Percentiles rank a stretch among this genome's conserved stretches.
Conservation (phyloP, 2,797 vertebrate genomes). For the Chelon labrosus region DNA sequence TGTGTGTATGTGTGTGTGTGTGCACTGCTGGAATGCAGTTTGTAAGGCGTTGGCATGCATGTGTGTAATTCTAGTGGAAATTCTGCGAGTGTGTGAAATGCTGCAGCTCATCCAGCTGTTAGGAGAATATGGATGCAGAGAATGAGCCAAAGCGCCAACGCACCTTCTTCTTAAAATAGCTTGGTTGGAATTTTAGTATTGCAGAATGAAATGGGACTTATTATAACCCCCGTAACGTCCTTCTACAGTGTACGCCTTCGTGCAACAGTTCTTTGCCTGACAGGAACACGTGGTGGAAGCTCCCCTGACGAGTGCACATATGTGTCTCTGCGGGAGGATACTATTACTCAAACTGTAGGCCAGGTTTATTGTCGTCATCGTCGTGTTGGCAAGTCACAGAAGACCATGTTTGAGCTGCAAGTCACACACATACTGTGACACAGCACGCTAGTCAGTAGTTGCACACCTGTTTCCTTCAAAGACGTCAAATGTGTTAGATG, state of each 20-base stretch:
- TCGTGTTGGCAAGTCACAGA: conserved; percentile 5
- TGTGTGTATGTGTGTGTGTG: conserved; percentile 13
- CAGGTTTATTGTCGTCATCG: conserved; percentile 34
- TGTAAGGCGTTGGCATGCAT: conserved; percentile 18
- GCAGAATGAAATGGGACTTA: not conserved
- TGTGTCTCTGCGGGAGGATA: conserved; percentile 23
- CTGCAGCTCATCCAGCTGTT: conserved; percentile 52
- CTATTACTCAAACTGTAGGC: conserved; percentile 34
- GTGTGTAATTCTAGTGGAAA: conserved; percentile 45
- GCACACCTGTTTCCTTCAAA: conserved; percentile 2
- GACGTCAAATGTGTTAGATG: conserved; percentile 5
- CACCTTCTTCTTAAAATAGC: not conserved
- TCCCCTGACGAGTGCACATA: conserved; percentile 17
- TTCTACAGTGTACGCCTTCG: too few relatives aligned
- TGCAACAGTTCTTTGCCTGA: not conserved
- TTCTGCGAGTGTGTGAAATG: conserved; percentile 57
- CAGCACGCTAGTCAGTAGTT: conserved; percentile 5
- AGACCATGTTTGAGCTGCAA: not conserved
- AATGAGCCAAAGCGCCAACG: conserved; percentile 6
- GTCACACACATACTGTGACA: not conserved
- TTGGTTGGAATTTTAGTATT: conserved; percentile 2
- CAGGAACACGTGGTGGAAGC: conserved; percentile 12
- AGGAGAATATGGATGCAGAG: not conserved
- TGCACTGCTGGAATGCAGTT: not conserved
- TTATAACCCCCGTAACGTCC: not conserved